Evolutionary conservation across 2,113 vertebrate species (phyloP), one percentile per base, ranked within the genome.

Genomic region (Sprattus sprattus): DNA sequence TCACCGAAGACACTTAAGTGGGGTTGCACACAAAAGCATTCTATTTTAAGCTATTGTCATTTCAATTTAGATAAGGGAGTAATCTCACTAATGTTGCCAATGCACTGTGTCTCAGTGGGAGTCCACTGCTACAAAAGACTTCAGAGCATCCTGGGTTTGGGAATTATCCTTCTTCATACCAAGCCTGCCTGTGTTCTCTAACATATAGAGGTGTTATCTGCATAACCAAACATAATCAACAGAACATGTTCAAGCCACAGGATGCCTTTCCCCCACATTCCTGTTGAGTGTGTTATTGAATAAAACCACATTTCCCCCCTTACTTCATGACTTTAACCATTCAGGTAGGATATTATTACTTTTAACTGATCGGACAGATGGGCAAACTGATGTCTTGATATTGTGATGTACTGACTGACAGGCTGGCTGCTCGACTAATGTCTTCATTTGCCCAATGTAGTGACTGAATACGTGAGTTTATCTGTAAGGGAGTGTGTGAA

Each of bases 21-120:
- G 32, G 71, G 71, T 13, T 18, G 4, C 11, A 78, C 32, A 44
- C 71, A 78, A 78, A 78, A 28, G 28, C 10, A 39, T 39, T 11
- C 3, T 39, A 16, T 78, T 78, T 44, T 78, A 78, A 16, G 15
- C 71, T 78, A 15, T 25, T 78, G 71, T 78, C 71, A 78, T 78
- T 78, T 78, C 15, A 78, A 78, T 78, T 78, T 78, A 78, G 28
- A 78, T 78, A 78, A 78, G 71, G 71, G 10, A 11, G 9, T 78
- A 39, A 78, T 78, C 71, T 16, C 28, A 15, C 71, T 78, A 78
- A 78, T 78, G 71, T 78, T 78, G 71, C 25, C 71, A 78, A 28
- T 78, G 13, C 71, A 78, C 28, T 6, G 71, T 15, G 71, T 8
- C 71, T 39, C 71, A 78, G 71, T 78, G 71, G 28, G 71, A 78